A percentile compares a stretch with the other conserved stretches of the same genome.
Conservation (phyloP, 2,113 vertebrate species). For the Entelurus aequoreus region DNA sequence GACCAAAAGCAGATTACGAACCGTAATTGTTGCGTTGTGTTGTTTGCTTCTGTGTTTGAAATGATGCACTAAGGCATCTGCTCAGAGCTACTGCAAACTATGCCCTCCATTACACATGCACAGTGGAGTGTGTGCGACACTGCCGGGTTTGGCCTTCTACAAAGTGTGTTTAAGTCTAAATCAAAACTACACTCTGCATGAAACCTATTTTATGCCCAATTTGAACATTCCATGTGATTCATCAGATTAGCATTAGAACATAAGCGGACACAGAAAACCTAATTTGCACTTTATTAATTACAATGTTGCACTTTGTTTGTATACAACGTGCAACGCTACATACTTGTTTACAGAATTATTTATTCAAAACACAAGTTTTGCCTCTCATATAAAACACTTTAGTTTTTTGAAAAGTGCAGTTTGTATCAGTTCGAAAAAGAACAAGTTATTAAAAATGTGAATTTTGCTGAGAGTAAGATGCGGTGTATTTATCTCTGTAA, state of each 20-base stretch:
- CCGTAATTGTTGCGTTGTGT: slow-evolving; percentile 8
- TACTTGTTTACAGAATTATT: too few species aligned
- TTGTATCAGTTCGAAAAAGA: too few species aligned
- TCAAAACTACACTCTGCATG: neutral
- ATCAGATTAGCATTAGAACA: slow-evolving; percentile 9
- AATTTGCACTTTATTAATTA: slow-evolving; percentile 1
- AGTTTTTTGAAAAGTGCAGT: too few species aligned
- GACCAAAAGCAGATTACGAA: slow-evolving; percentile 28
- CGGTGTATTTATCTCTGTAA: too few species aligned
- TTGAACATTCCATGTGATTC: slow-evolving; percentile 21
- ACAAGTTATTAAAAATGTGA: too few species aligned
- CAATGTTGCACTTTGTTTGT: too few species aligned
- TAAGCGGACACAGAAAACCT: slow-evolving; percentile 15
- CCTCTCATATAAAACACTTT: too few species aligned
- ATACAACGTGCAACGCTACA: too few species aligned
- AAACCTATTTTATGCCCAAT: neutral
- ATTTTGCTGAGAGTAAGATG: too few species aligned
- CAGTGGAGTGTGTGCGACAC: neutral
- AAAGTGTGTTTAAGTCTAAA: neutral
- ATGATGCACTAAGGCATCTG: slow-evolving; percentile 8
- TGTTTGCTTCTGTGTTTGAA: slow-evolving; percentile 12
- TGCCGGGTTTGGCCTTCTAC: neutral
- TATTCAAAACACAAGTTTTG: too few species aligned
- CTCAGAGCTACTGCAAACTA: neutral
- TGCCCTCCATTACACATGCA: neutral